Percentiles rank a stretch among this genome's conserved stretches.
Conservation (phyloP, 2,888 invertebrate genomes). For the Rhagonycha fulva region DNA sequence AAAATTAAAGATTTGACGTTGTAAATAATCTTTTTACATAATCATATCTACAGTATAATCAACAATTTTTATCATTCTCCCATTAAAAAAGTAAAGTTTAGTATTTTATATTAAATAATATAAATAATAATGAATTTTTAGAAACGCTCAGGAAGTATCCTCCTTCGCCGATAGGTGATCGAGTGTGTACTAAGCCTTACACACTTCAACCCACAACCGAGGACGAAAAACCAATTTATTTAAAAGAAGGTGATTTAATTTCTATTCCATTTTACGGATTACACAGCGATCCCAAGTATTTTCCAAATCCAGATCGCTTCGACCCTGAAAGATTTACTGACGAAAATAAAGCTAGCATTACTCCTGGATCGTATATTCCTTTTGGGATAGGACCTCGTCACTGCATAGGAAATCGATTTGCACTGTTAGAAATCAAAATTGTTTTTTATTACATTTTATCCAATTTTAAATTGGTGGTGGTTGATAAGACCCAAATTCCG, state of each 20-base stretch:
- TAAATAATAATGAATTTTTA: conserved; percentile 1
- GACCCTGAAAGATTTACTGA: conserved; percentile 55
- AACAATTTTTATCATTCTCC: too few species aligned
- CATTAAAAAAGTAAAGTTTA: too few species aligned
- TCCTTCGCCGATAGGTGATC: conserved; percentile 30
- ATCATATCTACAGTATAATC: too few species aligned
- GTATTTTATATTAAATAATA: too few species aligned
- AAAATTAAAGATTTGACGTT: too few species aligned
- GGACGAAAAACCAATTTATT: conserved; percentile 29
- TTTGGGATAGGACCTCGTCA: conserved; percentile 62
- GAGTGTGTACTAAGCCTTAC: conserved; percentile 37
- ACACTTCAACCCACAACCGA: conserved; percentile 31
- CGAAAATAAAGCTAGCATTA: conserved; percentile 58
- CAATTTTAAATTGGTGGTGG: conserved; percentile 40
- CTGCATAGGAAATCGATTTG: conserved; percentile 61
- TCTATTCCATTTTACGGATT: conserved; percentile 40
- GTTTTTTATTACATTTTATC: conserved; percentile 39
- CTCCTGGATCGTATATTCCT: conserved; percentile 50
- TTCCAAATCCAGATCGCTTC: conserved; percentile 44
- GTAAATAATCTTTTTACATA: too few species aligned
- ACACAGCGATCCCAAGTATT: conserved; percentile 42
- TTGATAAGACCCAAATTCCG: conserved; percentile 41
- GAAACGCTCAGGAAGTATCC: conserved; percentile 44
- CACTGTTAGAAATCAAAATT: conserved; percentile 41
- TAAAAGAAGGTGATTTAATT: conserved; percentile 31